Percentiles rank a stretch among this genome's conserved stretches.
These are phyloP conservation scores for Montifringilla adamsi DNA, from an alignment of 2,113 vertebrate genomes.

Conservation along the genomic window DNA sequence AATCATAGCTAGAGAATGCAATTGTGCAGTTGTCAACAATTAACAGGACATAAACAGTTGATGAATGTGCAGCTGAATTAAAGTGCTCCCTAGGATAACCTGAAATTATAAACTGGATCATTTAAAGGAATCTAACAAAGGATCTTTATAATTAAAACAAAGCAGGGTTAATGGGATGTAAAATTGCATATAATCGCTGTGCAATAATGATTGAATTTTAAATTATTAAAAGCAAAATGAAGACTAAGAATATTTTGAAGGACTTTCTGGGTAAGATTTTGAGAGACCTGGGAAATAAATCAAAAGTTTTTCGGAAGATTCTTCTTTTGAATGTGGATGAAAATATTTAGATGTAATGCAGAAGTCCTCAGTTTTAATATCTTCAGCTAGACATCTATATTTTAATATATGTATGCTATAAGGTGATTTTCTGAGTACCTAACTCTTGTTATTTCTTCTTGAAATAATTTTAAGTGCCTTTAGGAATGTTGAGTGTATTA, in stretches of 20 bases:
- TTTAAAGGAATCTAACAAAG: conserved; percentile 84
- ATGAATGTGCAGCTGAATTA: conserved; percentile 84
- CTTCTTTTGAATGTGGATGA: background rate
- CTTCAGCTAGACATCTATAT: background rate
- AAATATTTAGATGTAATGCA: background rate
- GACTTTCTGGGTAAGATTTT: conserved; percentile 41
- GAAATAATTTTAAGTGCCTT: background rate
- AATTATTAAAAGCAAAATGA: conserved; percentile 77
- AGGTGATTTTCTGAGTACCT: background rate
- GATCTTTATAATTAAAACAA: conserved; percentile 92
- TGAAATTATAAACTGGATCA: conserved; percentile 83
- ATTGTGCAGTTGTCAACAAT: conserved; percentile 86
- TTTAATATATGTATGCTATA: background rate
- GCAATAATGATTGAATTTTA: conserved; percentile 80
- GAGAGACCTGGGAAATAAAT: conserved; percentile 33
- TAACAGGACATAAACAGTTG: conserved; percentile 84
- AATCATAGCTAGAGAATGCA: conserved; percentile 79
- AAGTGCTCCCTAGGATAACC: conserved; percentile 80
- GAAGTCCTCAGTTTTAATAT: background rate
- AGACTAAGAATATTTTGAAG: conserved; percentile 57
- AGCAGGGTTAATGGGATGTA: conserved; percentile 90
- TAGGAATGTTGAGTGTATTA: background rate
- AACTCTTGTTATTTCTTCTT: background rate
- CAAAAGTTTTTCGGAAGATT: conserved; percentile 19
- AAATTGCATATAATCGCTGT: conserved; percentile 86